Base-by-base conservation (phyloP, 2,113 vertebrate species). In the Peromyscus polionotus region DNA sequence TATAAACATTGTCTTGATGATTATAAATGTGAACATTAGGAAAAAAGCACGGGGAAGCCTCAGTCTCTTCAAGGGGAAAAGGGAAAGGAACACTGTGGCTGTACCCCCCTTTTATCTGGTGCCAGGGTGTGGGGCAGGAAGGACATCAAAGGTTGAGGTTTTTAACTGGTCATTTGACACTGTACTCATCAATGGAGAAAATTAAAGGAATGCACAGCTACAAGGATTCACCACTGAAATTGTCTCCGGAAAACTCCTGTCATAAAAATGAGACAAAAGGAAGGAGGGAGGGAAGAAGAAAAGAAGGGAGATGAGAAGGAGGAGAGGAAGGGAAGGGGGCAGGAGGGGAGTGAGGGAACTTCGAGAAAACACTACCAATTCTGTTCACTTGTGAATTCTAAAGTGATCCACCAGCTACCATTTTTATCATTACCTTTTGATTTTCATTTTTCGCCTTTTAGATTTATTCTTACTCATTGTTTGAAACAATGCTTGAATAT, bases 181-280 rank as follows among this genome's bases (percentile, higher is more conserved):
- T 97, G 98, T 97, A 92, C 91, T 99, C 99, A 99, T 98, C 98
- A 99, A 97, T 98, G 98, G 98, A 98, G 98, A 98, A 98, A 99
- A 99, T 99, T 98, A 99, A 98, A 98, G 98, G 98, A 97, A 98
- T 98, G 99, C 99, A 99, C 98, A 99, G 99, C 98, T 98, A 98
- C 98, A 99, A 97, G 98, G 97, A 97, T 97, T 98, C 95, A 96
- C 97, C 97, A 98, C 94, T 98, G 98, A 98, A 99, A 99, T 99
- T 99, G 99, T 99, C 98, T 99, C 97, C 96, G 93, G 95, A 98
- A 99, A 98, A 98, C 98, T 98, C 97, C 97, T 99, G 98, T 98
- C 98, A 98, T 98, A 96, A 98, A 98, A 97, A 33, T 4, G 54
- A 12, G 28, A 5, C 19, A 22, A 67, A 72, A 19, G 22, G 48